Percentiles rank a stretch among this genome's conserved stretches.
Evolutionary conservation across 2,797 vertebrate species (phyloP).

Genomic region (Tokudaia muenninki): DNA sequence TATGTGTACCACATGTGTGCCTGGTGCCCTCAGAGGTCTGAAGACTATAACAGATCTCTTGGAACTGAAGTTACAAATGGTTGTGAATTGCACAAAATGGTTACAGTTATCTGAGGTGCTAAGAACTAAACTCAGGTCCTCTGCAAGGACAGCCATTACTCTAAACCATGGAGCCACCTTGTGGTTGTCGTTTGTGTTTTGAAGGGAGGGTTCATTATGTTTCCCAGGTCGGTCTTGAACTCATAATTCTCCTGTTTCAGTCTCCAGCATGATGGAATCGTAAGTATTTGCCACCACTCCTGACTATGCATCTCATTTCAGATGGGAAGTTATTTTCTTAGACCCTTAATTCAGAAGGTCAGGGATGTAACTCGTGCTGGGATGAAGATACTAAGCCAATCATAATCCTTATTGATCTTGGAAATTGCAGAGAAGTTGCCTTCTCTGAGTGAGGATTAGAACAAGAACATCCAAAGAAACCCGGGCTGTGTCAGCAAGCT

Average conservation of each 20-base stretch:
- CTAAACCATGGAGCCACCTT: neutral
- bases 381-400: constrained; percentile 1
- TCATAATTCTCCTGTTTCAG: neutral
- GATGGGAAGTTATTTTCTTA: neutral
- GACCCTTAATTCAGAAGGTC: neutral
- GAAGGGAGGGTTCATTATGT: neutral
- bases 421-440: neutral
- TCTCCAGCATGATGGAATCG: no score
- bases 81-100: neutral
- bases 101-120: neutral
- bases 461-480: neutral
- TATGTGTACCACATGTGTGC: neutral
- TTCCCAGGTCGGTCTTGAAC: neutral
- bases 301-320: neutral
- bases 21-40: neutral
- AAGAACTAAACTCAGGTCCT: neutral
- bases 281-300: neutral
- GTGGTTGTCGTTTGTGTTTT: neutral
- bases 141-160: neutral
- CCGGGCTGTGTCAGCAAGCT: neutral
- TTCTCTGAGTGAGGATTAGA: constrained; percentile 22
- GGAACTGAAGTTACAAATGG: neutral
- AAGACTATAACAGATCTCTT: neutral
- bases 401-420: neutral
- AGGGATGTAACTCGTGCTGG: neutral